Percentiles rank a stretch among this genome's conserved stretches.
Conservation (phyloP, 1,140 invertebrate species). For the Brachionus paranguensis region DNA sequence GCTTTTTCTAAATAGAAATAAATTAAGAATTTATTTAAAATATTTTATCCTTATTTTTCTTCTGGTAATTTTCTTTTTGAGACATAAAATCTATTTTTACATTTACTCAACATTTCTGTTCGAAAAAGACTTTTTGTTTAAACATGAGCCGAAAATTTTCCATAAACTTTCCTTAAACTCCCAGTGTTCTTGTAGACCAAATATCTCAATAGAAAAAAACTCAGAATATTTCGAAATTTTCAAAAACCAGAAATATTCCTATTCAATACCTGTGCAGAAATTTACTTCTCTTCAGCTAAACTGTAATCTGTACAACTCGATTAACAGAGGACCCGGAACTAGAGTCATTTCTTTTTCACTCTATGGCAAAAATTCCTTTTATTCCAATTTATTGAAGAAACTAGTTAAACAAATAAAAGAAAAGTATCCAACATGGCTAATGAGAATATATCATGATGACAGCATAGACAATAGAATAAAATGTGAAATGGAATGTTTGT, state of each 20-base stretch:
- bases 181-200: neutral
- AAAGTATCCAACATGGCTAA: constrained; percentile 14
- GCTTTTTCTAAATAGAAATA: too few species aligned
- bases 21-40: too few species aligned
- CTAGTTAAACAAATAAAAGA: constrained; percentile 3
- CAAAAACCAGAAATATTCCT: neutral
- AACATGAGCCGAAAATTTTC: neutral
- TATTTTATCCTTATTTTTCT: too few species aligned
- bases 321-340: neutral
- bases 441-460: constrained; percentile 21
- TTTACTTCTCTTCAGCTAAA: neutral
- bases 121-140: neutral
- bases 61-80: neutral
- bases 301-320: constrained; percentile 22
- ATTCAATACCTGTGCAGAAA: neutral
- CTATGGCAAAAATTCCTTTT: neutral
- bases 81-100: neutral
- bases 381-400: neutral
- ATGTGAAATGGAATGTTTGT: constrained; percentile 3
- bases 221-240: neutral
- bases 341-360: constrained; percentile 3
- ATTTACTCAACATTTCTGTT: neutral
- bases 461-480: neutral
- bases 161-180: neutral
- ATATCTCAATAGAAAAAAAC: neutral